Base-by-base conservation (phyloP, 2,888 invertebrate genomes). In the Antitype chi region DNA sequence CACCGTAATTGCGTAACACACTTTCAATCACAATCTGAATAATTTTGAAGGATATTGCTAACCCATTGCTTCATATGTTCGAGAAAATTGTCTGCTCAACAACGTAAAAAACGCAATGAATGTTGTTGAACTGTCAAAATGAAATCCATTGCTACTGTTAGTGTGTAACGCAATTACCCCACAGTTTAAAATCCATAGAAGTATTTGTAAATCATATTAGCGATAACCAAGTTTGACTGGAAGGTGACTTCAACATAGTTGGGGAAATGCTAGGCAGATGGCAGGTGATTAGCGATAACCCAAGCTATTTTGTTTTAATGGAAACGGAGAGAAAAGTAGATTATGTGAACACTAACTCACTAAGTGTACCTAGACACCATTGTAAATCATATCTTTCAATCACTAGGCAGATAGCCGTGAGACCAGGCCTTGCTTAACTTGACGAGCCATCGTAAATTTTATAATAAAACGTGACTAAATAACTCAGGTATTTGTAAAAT, bases 301-400 rank as follows among this genome's bases (percentile, higher is more conserved):
- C 17, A 8, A 66, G 55, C 17, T 66, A 73, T 79, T 83, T 62
- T 63, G 53, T 69, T 67, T 70, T 62, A 38, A 62, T 53, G 53
- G 57, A 62, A 79, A 15, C 53, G 0, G 28, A 70, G 32, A 43
- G 59, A 74, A 74, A 73, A 68, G 55, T 79, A 8, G 70, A 76
- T 38, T 79, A 81, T 84, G 82, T n/a, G 82, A 82, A 80, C 52
- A 82, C 28, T 68, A 81, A 63, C 47, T 47, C 55, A 73, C 32
- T 57, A 66, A 69, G 72, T 74, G 53, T 52, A 32, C 55, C 55
- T 47, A 60, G 43, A 60, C 32, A 59, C 57, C 43, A 70, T 84
- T 84, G 80, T 84, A 15, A 70, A 59, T 68, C 70, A 74, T 82
- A 84, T 84, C 84, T 84, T 74, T 80, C 70, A 84, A 84, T 82